phyloP scores from a whole-genome alignment of 2,113 vertebrate genomes.

The Hassar affinis region DNA sequence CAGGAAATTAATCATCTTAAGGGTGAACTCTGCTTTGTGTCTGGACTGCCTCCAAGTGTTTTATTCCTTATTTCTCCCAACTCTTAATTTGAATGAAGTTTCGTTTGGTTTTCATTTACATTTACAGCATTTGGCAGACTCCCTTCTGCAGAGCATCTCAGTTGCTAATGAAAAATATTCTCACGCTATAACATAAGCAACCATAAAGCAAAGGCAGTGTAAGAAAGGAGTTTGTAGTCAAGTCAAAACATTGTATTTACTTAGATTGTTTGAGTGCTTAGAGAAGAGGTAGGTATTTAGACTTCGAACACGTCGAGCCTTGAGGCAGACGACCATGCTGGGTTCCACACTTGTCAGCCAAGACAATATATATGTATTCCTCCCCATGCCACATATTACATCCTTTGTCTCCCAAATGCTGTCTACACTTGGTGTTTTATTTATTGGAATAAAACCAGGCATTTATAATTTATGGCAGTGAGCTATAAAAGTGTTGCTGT shows the following conservation, averaged over 20 bases:
- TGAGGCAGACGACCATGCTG: neutral
- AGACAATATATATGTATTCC: neutral
- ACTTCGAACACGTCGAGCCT: neutral
- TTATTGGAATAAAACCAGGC: conserved; percentile 12
- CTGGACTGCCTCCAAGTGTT: neutral
- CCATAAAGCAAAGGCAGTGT: neutral
- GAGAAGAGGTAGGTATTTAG: neutral
- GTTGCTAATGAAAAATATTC: neutral
- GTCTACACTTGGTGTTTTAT: neutral
- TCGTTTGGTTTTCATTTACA: neutral
- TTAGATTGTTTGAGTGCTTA: neutral
- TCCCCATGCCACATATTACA: neutral
- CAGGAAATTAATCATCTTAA: neutral
- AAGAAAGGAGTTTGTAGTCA: neutral
- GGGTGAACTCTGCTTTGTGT: neutral
- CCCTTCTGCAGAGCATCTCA: neutral
- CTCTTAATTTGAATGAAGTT: neutral
- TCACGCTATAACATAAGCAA: neutral
- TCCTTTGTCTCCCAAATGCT: neutral
- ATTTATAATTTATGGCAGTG: neutral
- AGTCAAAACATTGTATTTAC: neutral
- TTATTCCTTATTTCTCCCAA: neutral
- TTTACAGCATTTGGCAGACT: neutral
- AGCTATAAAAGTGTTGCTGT: conserved; percentile 11
- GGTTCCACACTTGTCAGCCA: neutral